Conservation (phyloP, 2,888 invertebrate species). For the Andrena fulva region DNA sequence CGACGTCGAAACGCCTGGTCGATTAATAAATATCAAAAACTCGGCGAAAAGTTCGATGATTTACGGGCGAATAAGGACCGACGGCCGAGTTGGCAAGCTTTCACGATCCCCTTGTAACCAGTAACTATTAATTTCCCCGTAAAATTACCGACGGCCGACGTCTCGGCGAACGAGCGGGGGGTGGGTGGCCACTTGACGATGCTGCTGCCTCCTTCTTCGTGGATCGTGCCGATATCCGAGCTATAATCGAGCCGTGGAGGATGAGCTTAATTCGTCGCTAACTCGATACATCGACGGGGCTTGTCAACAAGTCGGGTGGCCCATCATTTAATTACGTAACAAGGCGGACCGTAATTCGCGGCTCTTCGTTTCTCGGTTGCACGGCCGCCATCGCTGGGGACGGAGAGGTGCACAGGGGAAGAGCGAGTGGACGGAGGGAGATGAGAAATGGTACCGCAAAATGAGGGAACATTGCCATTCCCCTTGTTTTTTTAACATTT, state of each 20-base stretch:
- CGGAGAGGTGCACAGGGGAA: background rate
- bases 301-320: conserved; percentile 78
- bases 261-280: conserved; percentile 75
- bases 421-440: background rate
- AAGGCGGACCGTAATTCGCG: conserved; percentile 65
- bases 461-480: too few relatives aligned
- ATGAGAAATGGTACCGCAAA: background rate
- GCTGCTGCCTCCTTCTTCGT: conserved; percentile 34
- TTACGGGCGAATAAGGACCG: conserved; percentile 36
- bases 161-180: conserved; percentile 28
- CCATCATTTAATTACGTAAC: conserved; percentile 82
- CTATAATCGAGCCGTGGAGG: conserved; percentile 71
- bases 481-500: too few relatives aligned
- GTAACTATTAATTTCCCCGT: conserved; percentile 68
- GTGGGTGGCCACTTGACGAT: conserved; percentile 13
- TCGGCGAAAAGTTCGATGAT: conserved; percentile 34
- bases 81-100: conserved; percentile 40
- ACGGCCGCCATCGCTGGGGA: conserved; percentile 21
- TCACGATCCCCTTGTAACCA: conserved; percentile 58
- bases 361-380: conserved; percentile 40
- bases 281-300: conserved; percentile 79
- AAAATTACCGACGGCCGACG: conserved; percentile 58
- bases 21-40: conserved; percentile 46
- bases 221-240: conserved; percentile 66
- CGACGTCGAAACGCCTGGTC: conserved; percentile 3